Evolutionary conservation across 2,113 vertebrate genomes (phyloP), one percentile per base, ranked within the genome.

Genomic region (Otolemur garnettii): DNA sequence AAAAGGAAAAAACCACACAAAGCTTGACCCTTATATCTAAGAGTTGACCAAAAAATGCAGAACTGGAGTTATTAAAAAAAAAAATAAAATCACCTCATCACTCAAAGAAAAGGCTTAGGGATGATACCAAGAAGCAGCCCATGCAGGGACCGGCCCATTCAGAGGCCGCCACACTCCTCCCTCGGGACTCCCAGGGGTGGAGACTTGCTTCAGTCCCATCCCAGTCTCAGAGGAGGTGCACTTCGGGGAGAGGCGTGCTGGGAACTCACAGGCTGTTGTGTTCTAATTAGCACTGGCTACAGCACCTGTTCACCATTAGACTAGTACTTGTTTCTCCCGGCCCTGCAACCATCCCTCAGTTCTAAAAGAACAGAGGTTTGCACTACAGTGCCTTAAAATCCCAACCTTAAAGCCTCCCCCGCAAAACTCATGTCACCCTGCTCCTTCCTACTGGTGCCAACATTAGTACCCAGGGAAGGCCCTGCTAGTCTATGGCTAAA

Each of bases 381-480:
- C 33, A 26, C 10, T 17, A 22, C 35, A 26, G 7, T 13, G 18
- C 75, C 90, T 45, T 38, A 24, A 94, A 82, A 74, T 68, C 35
- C 21, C 50, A 83, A 50, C 14, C 55, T 62, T 22, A 11, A 35
- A 90, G 11, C 50, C 86, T 68, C 15, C 0, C 42, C 68, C 2
- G 0, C 45, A 50, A 50, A 35, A 12, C 50, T 5, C 9, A 13
- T 1, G 0, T 21, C 59, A 2, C 45, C 18, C 11, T n/a, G 33
- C 26, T 82, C 72, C 38, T 69, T 45, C 28, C 30, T 26, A 11
- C 13, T 14, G 35, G 15, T 5, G 24, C 17, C 22, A 55, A 30
- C 3, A 0, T 18, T 0, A 62, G 8, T 18, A 14, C 33, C 5
- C 0, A 0, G 24, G 60, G 66, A 66, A 53, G 62, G 33, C 35